Evolutionary conservation across 1,140 invertebrate genomes (phyloP), one percentile per base, ranked within the genome.

Genomic region (Drosophila nebulosa): DNA sequence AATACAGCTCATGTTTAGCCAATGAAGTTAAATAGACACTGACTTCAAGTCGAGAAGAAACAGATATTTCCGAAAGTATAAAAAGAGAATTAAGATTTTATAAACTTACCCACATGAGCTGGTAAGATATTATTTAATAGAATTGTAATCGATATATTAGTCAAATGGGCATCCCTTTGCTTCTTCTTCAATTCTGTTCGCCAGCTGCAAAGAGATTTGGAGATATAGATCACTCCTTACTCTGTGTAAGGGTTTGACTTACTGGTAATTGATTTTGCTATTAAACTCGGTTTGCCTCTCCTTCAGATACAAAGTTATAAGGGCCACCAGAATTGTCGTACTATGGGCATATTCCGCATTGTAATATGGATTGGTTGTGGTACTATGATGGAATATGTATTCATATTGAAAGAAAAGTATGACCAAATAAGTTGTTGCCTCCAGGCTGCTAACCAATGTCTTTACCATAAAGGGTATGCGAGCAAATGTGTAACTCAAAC

Each of bases 271-370:
- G 18, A 98, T 92, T 74, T 97, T 93, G 78, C 96, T 95, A 74
- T 97, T 95, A 78, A 97, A 98, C 91, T 98, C 97, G 10, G 97
- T 95, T 92, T 96, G 96, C 81, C 97, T 94, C 89, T 97, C 96
- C 55, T 97, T 95, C 22, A 96, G 92, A 90, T 96, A 96, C 6
- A 97, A 91, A 1, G 94, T 94, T 21, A 95, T 78, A 1, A 94
- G 94, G 14, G 96, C 93, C 61, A 96, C 94, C 0, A 94, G 71
- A 1, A 97, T 92, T 32, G 94, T 94, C 16, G 96, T 90, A 22
- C 94, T 93, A 76, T 97, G 96, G 0, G 95, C 93, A 5, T 95
- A 67, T 86, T 94, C 93, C 0, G 95, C 92, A 52, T 93, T 91
- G 26, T 96, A 78, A 35, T 92, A 90, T 4, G 94, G 93, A 86